phyloP scores from a whole-genome alignment of 2,888 invertebrate species.

The Scaptomyza cyrtandrae region DNA sequence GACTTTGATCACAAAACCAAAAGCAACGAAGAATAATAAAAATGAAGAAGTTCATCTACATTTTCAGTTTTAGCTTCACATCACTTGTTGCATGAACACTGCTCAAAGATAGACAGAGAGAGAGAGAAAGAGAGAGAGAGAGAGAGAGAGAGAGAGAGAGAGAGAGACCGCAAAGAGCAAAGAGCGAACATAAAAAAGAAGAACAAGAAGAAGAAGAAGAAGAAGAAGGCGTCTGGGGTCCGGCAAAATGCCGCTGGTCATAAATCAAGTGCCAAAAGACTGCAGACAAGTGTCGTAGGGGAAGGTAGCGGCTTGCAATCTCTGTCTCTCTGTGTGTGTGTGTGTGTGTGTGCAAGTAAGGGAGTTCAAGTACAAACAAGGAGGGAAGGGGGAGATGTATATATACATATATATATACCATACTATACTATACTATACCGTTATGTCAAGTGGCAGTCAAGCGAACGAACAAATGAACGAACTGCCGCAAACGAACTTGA shows the following conservation, averaged over 20 bases:
- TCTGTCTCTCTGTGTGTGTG: no score
- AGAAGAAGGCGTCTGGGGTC: constrained; percentile 23
- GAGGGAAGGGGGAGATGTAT: neutral
- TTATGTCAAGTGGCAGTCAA: constrained; percentile 57
- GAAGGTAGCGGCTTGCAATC: neutral
- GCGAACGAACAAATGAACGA: constrained; percentile 24
- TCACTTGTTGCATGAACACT: constrained; percentile 47
- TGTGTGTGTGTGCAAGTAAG: no score
- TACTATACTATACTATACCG: constrained; percentile 9
- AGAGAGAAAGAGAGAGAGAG: neutral
- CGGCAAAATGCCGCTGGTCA: constrained; percentile 47
- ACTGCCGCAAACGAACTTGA: constrained; percentile 51
- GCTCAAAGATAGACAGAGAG: neutral
- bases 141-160: neutral
- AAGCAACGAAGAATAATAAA: neutral
- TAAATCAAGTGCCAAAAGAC: constrained; percentile 63
- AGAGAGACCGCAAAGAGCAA: neutral
- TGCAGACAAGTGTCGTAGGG: constrained; percentile 2
- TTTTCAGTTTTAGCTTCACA: neutral
- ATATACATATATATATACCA: no score
- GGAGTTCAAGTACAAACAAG: neutral
- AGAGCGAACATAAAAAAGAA: neutral
- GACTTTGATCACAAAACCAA: constrained; percentile 31
- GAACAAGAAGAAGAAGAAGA: neutral
- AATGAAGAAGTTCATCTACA: constrained; percentile 2